phyloP scores from a whole-genome alignment of 2,888 invertebrate species.

The Nemapogon koenigi region DNA sequence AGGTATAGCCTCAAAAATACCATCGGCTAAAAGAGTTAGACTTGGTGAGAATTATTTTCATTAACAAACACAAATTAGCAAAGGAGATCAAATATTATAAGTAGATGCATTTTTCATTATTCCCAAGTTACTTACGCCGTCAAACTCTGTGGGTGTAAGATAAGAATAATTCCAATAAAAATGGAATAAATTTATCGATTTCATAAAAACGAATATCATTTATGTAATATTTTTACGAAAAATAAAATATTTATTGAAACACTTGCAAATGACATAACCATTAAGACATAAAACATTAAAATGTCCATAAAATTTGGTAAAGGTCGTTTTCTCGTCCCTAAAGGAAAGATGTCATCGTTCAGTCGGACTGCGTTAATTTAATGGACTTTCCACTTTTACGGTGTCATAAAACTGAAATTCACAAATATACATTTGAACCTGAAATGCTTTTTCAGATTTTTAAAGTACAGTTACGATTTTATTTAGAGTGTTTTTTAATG shows the following conservation, averaged over 20 bases:
- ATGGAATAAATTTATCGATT: no score
- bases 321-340: conserved; percentile 12
- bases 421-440: background rate
- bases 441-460: background rate
- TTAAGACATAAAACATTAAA: conserved; percentile 6
- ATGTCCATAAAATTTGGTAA: conserved; percentile 1
- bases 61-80: no score
- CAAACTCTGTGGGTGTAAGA: no score
- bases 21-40: no score
- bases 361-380: conserved; percentile 19
- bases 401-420: conserved; percentile 4
- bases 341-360: conserved; percentile 20
- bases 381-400: conserved; percentile 15
- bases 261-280: conserved; percentile 5
- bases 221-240: no score
- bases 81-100: no score
- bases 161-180: no score
- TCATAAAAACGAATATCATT: no score
- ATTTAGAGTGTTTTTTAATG: background rate
- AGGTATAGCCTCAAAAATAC: no score
- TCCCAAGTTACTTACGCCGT: no score
- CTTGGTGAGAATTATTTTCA: no score
- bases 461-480: background rate
- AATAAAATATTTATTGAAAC: conserved; percentile 5
- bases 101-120: no score